Evolutionary conservation across 2,113 vertebrate genomes (phyloP).

Genomic region (Toxotes chatareus): DNA sequence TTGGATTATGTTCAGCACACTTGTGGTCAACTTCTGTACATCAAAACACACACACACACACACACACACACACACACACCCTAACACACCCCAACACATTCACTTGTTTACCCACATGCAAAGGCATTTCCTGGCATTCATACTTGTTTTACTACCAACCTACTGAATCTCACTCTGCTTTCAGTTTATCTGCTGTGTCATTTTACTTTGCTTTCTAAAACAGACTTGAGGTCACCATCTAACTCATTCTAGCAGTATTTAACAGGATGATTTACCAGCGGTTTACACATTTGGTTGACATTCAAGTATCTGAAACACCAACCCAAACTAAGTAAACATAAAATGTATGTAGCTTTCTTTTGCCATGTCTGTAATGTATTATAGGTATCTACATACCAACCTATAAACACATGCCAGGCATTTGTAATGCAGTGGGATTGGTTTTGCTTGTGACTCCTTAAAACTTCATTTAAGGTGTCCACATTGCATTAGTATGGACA

Average conservation of each 20-base stretch:
- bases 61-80: neutral
- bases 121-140: neutral
- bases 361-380: slow-evolving; percentile 3
- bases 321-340: neutral
- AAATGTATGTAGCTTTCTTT: neutral
- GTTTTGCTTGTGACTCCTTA: neutral
- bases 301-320: neutral
- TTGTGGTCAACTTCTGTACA: neutral
- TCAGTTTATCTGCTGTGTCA: slow-evolving; percentile 10
- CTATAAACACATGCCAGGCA: neutral
- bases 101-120: neutral
- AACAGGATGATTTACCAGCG: neutral
- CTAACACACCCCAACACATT: neutral
- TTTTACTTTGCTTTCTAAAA: neutral
- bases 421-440: neutral
- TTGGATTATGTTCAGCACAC: slow-evolving; percentile 9
- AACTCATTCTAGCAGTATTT: slow-evolving; percentile 10
- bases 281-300: neutral
- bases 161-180: slow-evolving; percentile 27
- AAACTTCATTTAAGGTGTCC: neutral
- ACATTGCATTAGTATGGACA: neutral
- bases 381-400: neutral
- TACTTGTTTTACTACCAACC: slow-evolving; percentile 26
- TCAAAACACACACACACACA: neutral
- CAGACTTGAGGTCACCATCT: slow-evolving; percentile 10